Evolutionary conservation across 2,888 invertebrate genomes (phyloP).

Genomic region (Megalurothrips usitatus): DNA sequence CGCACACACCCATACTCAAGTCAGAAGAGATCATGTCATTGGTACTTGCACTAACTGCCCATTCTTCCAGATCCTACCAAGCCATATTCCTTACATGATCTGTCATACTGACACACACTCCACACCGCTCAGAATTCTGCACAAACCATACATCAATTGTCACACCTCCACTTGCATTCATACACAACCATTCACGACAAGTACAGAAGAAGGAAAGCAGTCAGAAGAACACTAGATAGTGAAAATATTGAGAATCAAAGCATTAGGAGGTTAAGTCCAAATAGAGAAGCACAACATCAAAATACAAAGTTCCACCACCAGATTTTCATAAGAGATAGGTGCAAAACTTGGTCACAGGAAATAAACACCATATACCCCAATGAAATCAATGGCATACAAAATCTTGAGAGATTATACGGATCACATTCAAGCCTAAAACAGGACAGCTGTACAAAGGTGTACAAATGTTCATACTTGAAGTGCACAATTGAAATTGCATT

Average conservation of each 20-base stretch:
- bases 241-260: not conserved
- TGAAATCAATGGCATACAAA: no score
- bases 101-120: not conserved
- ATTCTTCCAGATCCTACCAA: not conserved
- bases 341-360: no score
- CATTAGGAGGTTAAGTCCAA: no score
- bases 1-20: slow-evolving; percentile 1
- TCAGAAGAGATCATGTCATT: not conserved
- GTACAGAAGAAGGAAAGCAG: not conserved
- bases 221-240: not conserved
- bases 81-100: not conserved
- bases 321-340: no score
- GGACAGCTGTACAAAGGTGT: no score
- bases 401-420: no score
- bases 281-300: no score
- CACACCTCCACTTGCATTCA: not conserved
- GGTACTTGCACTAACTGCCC: not conserved
- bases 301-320: no score
- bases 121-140: not conserved
- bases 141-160: not conserved
- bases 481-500: no score
- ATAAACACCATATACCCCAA: no score
- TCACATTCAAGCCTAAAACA: no score
- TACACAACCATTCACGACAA: not conserved
- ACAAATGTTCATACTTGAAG: no score